A percentile compares a stretch with the other conserved stretches of the same genome.
Conservation (phyloP, 2,113 vertebrate species). For the Python bivittatus region DNA sequence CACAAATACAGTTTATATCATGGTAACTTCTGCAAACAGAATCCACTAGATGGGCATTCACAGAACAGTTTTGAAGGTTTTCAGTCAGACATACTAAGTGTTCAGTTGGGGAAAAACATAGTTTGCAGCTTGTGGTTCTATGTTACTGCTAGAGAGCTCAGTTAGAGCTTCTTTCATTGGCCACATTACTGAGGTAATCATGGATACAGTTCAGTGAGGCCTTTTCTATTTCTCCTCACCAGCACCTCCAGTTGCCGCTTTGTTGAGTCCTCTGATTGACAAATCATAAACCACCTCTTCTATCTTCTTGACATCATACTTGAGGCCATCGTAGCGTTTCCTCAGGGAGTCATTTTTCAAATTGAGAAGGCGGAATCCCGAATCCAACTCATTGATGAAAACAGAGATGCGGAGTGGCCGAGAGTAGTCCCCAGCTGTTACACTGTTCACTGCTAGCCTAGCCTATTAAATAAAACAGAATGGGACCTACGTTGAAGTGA, state of each 20-base stretch:
- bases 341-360: slow-evolving; percentile 96
- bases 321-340: slow-evolving; percentile 96
- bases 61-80: slow-evolving; percentile 56
- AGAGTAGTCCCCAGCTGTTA: slow-evolving; percentile 92
- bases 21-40: slow-evolving; percentile 16
- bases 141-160: slow-evolving; percentile 64
- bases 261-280: slow-evolving; percentile 92
- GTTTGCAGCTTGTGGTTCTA: slow-evolving; percentile 65
- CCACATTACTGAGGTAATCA: slow-evolving; percentile 60
- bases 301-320: slow-evolving; percentile 98
- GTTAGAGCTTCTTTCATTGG: slow-evolving; percentile 54
- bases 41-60: slow-evolving; percentile 36
- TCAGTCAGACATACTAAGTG: slow-evolving; percentile 58
- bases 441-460: slow-evolving; percentile 94
- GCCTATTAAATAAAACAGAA: slow-evolving; percentile 69
- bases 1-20: slow-evolving; percentile 13
- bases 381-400: slow-evolving; percentile 98
- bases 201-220: not conserved
- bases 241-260: slow-evolving; percentile 72
- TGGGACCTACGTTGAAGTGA: not conserved
- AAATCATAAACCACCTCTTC: slow-evolving; percentile 98
- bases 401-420: slow-evolving; percentile 93
- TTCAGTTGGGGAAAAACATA: slow-evolving; percentile 67
- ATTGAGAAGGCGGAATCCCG: slow-evolving; percentile 95
- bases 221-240: slow-evolving; percentile 76